Evolutionary conservation across 2,888 invertebrate species (phyloP).

Genomic region (Hydrotaea cyrtoneurina): DNA sequence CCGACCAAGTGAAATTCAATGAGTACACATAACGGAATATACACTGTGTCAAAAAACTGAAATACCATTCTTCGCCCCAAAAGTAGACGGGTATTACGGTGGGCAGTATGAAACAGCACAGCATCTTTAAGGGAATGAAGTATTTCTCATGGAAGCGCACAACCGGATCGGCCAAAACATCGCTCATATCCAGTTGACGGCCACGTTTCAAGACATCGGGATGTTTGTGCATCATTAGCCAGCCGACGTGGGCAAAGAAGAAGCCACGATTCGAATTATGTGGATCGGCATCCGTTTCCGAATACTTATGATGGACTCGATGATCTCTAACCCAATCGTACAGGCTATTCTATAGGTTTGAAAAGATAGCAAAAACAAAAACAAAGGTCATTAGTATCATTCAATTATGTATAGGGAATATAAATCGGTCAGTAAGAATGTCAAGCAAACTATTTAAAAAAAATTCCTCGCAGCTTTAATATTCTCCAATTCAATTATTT

Average conservation of each 20-base stretch:
- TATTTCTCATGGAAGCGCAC: constrained; percentile 89
- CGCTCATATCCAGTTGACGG: constrained; percentile 89
- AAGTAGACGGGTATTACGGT: constrained; percentile 85
- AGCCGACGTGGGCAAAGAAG: constrained; percentile 96
- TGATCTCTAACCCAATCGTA: constrained; percentile 93
- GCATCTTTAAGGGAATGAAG: constrained; percentile 85
- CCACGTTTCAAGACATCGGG: constrained; percentile 91
- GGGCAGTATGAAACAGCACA: constrained; percentile 88
- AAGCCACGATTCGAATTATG: constrained; percentile 92
- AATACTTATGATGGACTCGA: constrained; percentile 90
- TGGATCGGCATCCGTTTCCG: constrained; percentile 91
- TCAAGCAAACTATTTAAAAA: too few species aligned
- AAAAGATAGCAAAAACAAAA: constrained; percentile 21
- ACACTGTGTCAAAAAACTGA: constrained; percentile 85
- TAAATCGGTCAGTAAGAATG: not conserved
- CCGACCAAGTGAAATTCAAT: constrained; percentile 93
- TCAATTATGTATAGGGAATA: not conserved
- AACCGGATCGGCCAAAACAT: constrained; percentile 89
- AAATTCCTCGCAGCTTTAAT: too few species aligned
- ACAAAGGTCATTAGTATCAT: too few species aligned
- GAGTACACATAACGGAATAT: constrained; percentile 87
- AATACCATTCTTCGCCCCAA: constrained; percentile 87
- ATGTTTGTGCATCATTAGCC: constrained; percentile 95
- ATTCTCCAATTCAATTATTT: too few species aligned
- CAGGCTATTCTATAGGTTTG: constrained; percentile 87